Conservation (phyloP, 2,888 invertebrate genomes). For the Acronicta alni region DNA sequence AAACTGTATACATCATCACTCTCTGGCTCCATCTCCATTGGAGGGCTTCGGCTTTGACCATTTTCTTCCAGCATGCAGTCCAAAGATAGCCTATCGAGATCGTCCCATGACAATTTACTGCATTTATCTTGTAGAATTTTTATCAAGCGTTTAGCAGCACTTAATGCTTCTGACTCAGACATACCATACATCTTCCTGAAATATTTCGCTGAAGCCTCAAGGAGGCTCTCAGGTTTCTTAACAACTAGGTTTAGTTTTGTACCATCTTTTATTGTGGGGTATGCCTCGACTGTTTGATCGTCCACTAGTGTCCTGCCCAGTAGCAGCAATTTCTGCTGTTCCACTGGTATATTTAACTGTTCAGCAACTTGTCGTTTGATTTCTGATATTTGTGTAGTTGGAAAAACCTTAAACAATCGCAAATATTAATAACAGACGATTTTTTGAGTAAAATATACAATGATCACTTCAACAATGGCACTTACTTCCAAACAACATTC, state of each 20-base stretch:
- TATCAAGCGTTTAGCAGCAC: constrained; percentile 89
- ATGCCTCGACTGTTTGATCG: constrained; percentile 91
- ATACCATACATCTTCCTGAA: constrained; percentile 88
- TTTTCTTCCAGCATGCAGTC: constrained; percentile 72
- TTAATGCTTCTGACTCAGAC: constrained; percentile 90
- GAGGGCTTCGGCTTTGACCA: constrained; percentile 53
- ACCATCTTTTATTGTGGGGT: constrained; percentile 93
- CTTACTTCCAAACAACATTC: constrained; percentile 91
- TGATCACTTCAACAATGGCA: constrained; percentile 25
- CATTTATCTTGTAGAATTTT: constrained; percentile 87
- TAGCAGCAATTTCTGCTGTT: constrained; percentile 92
- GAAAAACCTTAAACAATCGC: constrained; percentile 81
- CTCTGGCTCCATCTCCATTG: constrained; percentile 63
- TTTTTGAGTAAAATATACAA: constrained; percentile 3
- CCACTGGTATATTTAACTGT: constrained; percentile 91
- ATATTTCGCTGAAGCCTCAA: constrained; percentile 88
- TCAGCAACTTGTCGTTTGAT: constrained; percentile 91
- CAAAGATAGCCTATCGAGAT: constrained; percentile 88
- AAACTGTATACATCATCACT: constrained; percentile 68
- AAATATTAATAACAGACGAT: constrained; percentile 8
- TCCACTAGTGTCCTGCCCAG: constrained; percentile 92
- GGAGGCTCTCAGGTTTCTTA: constrained; percentile 91
- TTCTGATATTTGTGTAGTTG: constrained; percentile 90
- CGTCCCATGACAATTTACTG: constrained; percentile 89
- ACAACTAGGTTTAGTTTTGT: constrained; percentile 92